Conservation (phyloP, 2,797 vertebrate genomes). For the Clamator glandarius region DNA sequence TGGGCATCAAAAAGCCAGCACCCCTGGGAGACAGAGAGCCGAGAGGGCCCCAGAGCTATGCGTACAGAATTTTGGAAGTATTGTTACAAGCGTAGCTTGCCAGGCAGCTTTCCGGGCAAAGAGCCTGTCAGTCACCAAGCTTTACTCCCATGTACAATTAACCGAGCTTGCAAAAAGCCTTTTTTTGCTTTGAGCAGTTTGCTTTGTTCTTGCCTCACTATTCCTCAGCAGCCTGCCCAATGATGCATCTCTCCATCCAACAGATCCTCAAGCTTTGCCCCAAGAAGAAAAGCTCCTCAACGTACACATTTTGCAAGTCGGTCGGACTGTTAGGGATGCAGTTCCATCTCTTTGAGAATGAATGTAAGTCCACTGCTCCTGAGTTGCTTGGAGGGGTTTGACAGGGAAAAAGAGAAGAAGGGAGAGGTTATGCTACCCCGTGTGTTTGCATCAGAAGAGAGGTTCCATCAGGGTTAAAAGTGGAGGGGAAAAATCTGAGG, state of each 20-base stretch:
- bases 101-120: background rate
- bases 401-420: background rate
- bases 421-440: background rate
- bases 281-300: slow-evolving; percentile 97
- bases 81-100: background rate
- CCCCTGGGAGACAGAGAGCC: background rate
- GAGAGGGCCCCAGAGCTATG: background rate
- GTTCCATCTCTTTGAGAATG: slow-evolving; percentile 97
- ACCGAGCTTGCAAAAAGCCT: background rate
- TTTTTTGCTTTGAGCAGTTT: background rate
- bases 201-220: background rate
- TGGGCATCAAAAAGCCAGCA: background rate
- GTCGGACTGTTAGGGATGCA: slow-evolving; percentile 96
- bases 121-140: background rate
- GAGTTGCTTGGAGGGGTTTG: background rate
- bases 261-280: slow-evolving; percentile 98
- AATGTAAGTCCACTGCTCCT: slow-evolving; percentile 84
- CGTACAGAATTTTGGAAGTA: background rate
- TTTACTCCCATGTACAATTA: background rate
- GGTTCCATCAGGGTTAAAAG: background rate
- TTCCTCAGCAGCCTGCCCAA: background rate
- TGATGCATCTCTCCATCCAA: slow-evolving; percentile 1
- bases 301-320: slow-evolving; percentile 96
- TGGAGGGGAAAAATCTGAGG: background rate
- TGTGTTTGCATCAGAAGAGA: background rate